These are phyloP conservation scores for Eospalax fontanierii DNA, from an alignment of 2,797 vertebrate genomes.

Conservation along the genomic window DNA sequence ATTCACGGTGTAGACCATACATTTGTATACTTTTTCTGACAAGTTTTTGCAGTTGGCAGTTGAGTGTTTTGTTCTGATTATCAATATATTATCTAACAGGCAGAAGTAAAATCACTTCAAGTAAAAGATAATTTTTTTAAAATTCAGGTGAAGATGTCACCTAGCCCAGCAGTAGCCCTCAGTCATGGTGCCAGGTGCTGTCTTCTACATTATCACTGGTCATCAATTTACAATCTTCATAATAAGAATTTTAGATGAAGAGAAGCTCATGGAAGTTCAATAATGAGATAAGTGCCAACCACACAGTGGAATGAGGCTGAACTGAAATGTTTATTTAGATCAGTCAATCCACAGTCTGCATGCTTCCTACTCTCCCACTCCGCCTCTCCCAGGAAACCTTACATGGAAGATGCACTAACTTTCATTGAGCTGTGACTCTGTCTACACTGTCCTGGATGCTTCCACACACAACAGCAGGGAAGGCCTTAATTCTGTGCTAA, in stretches of 20 bases:
- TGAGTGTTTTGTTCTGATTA: constrained; percentile 11
- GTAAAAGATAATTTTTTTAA: background rate
- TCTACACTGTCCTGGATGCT: background rate
- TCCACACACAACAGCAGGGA: background rate
- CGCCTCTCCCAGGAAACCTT: background rate
- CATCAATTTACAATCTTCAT: background rate
- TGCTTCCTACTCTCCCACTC: background rate
- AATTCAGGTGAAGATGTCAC: background rate
- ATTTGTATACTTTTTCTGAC: background rate
- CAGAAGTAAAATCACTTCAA: background rate
- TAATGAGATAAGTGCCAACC: background rate
- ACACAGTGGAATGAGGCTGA: background rate
- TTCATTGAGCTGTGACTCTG: background rate
- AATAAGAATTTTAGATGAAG: background rate
- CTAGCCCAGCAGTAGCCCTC: background rate
- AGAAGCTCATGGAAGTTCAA: background rate
- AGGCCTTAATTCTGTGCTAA: background rate
- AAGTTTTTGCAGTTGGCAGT: background rate
- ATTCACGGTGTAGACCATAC: background rate
- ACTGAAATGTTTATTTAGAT: background rate
- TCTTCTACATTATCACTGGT: background rate
- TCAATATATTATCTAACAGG: background rate
- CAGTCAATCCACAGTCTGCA: background rate
- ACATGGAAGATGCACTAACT: background rate
- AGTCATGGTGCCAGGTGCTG: background rate